Percentiles rank a stretch among this genome's conserved stretches.
Evolutionary conservation across 2,797 vertebrate species (phyloP).

Genomic region (Peromyscus nudipes): DNA sequence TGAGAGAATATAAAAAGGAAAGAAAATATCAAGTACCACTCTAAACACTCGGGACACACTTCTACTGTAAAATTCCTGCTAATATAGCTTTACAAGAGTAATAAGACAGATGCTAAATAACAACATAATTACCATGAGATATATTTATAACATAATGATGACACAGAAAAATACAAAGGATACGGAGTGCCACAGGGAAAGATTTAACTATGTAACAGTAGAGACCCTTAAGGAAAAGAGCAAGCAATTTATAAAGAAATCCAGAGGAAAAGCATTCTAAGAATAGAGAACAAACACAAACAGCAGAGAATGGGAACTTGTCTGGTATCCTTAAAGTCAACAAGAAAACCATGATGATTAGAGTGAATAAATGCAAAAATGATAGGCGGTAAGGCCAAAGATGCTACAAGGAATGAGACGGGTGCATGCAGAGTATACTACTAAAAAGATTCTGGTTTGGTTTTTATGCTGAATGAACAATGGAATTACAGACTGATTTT

Average conservation of each 20-base stretch:
- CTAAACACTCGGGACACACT: background rate
- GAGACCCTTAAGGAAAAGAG: background rate
- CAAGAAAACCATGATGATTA: background rate
- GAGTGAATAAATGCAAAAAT: background rate
- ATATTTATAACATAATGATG: background rate
- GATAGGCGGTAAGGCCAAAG: background rate
- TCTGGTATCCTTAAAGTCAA: background rate
- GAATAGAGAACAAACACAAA: slow-evolving; percentile 44
- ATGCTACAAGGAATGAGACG: background rate
- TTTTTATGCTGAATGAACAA: background rate
- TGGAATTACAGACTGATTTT: background rate
- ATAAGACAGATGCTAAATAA: background rate
- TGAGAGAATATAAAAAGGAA: background rate
- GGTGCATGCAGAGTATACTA: background rate
- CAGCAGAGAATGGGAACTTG: background rate
- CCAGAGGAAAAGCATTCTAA: background rate
- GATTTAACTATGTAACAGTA: background rate
- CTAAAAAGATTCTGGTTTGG: background rate
- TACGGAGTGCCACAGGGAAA: background rate
- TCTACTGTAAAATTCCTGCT: slow-evolving; percentile 5
- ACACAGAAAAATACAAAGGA: background rate
- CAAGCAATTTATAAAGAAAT: background rate
- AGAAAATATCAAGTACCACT: slow-evolving; percentile 23
- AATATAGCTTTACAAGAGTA: background rate
- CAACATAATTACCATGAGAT: background rate